Base-by-base conservation (phyloP, 1,140 invertebrate species). In the Trichonephila clavata region DNA sequence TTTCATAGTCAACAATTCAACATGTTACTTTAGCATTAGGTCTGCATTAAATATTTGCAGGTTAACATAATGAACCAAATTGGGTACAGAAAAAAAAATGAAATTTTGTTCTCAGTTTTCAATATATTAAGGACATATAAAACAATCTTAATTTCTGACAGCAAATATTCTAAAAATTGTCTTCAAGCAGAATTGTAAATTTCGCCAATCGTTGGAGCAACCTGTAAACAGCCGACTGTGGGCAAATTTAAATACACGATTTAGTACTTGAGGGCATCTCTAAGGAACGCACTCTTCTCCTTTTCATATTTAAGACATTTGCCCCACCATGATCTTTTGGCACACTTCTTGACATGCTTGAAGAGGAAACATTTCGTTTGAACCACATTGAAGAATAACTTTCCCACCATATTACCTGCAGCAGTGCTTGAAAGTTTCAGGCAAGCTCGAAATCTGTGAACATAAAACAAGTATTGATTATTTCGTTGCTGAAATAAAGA, bases 311-410 rank as follows among this genome's bases (percentile, higher is more conserved):
- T 97, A 20, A 97, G 95, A 95, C 98, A 99, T 94, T 97, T 97
- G 1, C 98, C 98, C 97, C 97, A 98, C 97, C 97, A 98, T 4
- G 97, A 97, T 16, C 97, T 96, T 94, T 97, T 97, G 20, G 96
- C 96, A 96, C 98, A 99, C 1, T 97, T 96, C 94, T 97, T 97
- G 94, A 98, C 97, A 1, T 97, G 96, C 95, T 98, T 98, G 20
- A 99, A 96, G 1, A 98, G 97, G 95, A 99, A 99, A 95, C 98
- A 99, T 95, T 98, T 98, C 0, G 98, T 98, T 95, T 98, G 98
- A 4, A 99, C 97, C 0, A 99, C 96, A 95, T 99, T 98, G 96
- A 99, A 99, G 96, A 98, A 99, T 13, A 99, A 96, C 95, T 98
- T 98, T 3, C 98, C 98, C 94, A 99, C 98, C 94, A 99, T 97